These are phyloP conservation scores for Cichlasoma orientale DNA, from an alignment of 2,797 vertebrate genomes.

Conservation along the genomic window DNA sequence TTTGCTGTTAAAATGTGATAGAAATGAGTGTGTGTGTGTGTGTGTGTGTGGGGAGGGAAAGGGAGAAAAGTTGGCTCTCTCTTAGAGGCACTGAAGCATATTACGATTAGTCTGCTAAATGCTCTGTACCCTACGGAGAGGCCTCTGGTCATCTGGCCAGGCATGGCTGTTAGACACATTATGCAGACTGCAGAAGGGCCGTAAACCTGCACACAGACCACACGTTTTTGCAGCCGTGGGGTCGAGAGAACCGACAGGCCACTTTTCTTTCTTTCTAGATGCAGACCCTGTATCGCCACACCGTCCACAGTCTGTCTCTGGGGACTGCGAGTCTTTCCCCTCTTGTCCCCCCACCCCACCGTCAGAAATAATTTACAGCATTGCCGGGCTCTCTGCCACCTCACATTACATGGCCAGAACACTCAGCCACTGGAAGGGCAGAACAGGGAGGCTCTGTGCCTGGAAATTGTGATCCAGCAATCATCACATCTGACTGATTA, in stretches of 20 bases:
- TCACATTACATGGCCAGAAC: slow-evolving; percentile 76
- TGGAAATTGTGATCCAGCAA: slow-evolving; percentile 71
- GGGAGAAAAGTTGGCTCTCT: slow-evolving; percentile 39
- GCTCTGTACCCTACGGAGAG: slow-evolving; percentile 39
- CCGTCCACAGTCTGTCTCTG: slow-evolving; percentile 58
- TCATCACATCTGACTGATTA: slow-evolving; percentile 72
- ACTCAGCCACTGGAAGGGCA: slow-evolving; percentile 65
- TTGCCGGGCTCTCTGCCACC: slow-evolving; percentile 75
- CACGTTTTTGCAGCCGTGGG: slow-evolving; percentile 18
- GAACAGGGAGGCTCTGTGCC: slow-evolving; percentile 61
- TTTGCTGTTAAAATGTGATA: slow-evolving; percentile 6
- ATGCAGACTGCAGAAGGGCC: slow-evolving; percentile 51
- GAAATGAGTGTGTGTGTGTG: slow-evolving; percentile 16
- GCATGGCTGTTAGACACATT: slow-evolving; percentile 46
- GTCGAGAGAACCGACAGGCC: slow-evolving; percentile 8
- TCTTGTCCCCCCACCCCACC: slow-evolving; percentile 67
- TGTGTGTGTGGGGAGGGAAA: slow-evolving; percentile 10
- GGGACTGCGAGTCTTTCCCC: slow-evolving; percentile 65
- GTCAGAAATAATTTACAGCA: slow-evolving; percentile 78
- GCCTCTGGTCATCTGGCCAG: slow-evolving; percentile 50
- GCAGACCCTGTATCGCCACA: slow-evolving; percentile 40
- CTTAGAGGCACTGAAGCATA: slow-evolving; percentile 50
- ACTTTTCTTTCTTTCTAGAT: slow-evolving; percentile 23
- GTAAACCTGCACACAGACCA: slow-evolving; percentile 41
- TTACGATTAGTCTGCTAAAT: slow-evolving; percentile 68